phyloP scores from a whole-genome alignment of 1,140 invertebrate genomes.

The Lerema accius region DNA sequence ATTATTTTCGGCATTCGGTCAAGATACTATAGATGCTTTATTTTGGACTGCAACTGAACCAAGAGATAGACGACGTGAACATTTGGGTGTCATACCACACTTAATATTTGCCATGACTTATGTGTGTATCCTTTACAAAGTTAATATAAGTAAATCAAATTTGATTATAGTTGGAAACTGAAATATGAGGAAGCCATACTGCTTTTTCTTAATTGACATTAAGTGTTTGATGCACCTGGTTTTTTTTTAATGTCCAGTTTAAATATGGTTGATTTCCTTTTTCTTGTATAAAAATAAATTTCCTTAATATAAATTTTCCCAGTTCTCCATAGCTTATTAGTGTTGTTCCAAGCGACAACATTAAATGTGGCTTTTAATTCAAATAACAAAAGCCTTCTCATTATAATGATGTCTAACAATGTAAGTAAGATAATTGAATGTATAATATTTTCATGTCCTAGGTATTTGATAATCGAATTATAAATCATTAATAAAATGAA shows the following conservation, averaged over 20 bases:
- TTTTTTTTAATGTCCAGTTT: not conserved
- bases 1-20: constrained; percentile 98
- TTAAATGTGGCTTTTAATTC: constrained; percentile 99
- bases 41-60: constrained; percentile 99
- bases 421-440: constrained; percentile 91
- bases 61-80: constrained; percentile 90
- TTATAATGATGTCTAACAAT: constrained; percentile 99
- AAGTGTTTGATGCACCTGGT: not conserved
- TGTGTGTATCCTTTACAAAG: constrained; percentile 94
- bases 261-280: not conserved
- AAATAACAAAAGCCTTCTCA: constrained; percentile 98
- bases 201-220: too few relatives aligned
- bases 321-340: constrained; percentile 96
- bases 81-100: constrained; percentile 94
- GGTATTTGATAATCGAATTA: too few relatives aligned
- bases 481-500: constrained; percentile 8
- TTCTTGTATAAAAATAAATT: constrained; percentile 30
- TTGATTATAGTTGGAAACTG: too few relatives aligned
- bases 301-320: constrained; percentile 45
- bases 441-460: too few relatives aligned
- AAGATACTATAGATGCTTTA: constrained; percentile 98
- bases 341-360: constrained; percentile 97
- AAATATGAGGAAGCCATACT: too few relatives aligned
- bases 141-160: not conserved
- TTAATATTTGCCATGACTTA: constrained; percentile 94